These are phyloP conservation scores for Aptenodytes patagonicus DNA, from an alignment of 2,113 vertebrate species.

Conservation along the genomic window DNA sequence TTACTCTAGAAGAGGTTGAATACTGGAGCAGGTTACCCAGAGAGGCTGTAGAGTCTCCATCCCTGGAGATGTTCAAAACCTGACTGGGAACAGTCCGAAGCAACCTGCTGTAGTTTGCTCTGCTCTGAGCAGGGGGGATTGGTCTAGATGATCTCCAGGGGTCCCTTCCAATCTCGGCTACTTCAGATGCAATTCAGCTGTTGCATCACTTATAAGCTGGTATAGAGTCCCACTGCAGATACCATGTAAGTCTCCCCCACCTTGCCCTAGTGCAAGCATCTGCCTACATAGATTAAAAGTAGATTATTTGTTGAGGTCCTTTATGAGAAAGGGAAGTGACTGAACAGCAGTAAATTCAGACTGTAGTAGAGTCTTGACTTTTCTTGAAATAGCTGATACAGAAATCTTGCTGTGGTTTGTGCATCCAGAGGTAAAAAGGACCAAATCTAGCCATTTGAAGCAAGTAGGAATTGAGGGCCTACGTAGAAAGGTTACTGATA, in stretches of 20 bases:
- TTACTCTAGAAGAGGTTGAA: not conserved
- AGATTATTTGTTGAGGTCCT: not conserved
- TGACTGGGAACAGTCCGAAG: not conserved
- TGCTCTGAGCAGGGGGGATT: not conserved
- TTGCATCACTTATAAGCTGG: not conserved
- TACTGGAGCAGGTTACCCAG: not conserved
- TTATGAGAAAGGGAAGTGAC: not conserved
- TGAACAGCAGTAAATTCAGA: not conserved
- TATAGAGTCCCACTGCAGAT: not conserved
- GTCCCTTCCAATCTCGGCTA: not conserved
- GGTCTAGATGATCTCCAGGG: not conserved
- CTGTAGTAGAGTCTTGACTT: not conserved
- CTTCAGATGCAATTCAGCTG: not conserved
- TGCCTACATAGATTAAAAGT: not conserved
- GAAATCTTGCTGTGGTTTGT: not conserved
- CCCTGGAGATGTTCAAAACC: not conserved
- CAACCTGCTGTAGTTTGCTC: not conserved
- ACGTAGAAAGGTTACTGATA: not conserved
- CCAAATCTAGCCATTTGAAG: not conserved
- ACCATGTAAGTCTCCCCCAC: not conserved
- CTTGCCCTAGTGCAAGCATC: not conserved
- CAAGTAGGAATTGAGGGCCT: not conserved
- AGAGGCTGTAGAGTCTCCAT: not conserved
- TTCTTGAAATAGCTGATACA: not conserved
- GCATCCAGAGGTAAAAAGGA: not conserved